Percentiles rank a stretch among this genome's conserved stretches.
These are phyloP conservation scores for Hiodon tergisus DNA, from an alignment of 2,113 vertebrate species.

Conservation along the genomic window DNA sequence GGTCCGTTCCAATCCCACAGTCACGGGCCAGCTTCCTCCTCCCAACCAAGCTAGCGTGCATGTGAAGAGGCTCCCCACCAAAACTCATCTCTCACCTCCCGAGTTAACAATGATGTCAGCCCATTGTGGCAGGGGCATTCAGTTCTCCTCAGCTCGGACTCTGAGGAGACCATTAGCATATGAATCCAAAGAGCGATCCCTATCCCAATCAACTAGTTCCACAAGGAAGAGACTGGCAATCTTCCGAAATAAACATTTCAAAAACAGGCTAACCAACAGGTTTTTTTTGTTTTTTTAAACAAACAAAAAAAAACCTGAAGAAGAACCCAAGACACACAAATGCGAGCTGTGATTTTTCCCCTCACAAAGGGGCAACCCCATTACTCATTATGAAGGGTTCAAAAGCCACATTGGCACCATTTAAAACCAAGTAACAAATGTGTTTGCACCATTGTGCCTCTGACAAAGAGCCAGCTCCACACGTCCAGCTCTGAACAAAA, in stretches of 20 bases:
- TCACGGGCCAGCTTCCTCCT: no score
- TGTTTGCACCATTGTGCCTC: constrained; percentile 4
- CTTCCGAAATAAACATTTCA: not conserved
- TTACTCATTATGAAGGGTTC: constrained; percentile 22
- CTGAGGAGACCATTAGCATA: constrained; percentile 48
- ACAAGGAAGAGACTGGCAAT: constrained; percentile 28
- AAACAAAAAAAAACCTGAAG: not conserved
- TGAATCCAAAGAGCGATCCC: constrained; percentile 42
- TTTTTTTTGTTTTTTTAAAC: not conserved
- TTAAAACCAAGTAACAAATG: constrained; percentile 16
- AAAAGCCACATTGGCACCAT: constrained; percentile 20
- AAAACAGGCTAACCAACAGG: not conserved
- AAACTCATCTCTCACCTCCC: constrained; percentile 37
- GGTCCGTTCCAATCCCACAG: no score
- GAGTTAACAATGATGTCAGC: constrained; percentile 57
- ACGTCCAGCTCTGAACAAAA: constrained; percentile 12
- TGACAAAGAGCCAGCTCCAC: constrained; percentile 14
- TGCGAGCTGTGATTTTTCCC: constrained; percentile 4
- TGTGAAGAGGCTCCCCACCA: constrained; percentile 15
- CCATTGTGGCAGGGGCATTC: constrained; percentile 32
- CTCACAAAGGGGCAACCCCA: not conserved
- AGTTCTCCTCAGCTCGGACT: constrained; percentile 32
- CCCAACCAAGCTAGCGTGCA: no score
- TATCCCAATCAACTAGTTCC: constrained; percentile 38
- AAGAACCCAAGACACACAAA: not conserved